Evolutionary conservation across 2,113 vertebrate genomes (phyloP).

Genomic region (Sorex fumeus): DNA sequence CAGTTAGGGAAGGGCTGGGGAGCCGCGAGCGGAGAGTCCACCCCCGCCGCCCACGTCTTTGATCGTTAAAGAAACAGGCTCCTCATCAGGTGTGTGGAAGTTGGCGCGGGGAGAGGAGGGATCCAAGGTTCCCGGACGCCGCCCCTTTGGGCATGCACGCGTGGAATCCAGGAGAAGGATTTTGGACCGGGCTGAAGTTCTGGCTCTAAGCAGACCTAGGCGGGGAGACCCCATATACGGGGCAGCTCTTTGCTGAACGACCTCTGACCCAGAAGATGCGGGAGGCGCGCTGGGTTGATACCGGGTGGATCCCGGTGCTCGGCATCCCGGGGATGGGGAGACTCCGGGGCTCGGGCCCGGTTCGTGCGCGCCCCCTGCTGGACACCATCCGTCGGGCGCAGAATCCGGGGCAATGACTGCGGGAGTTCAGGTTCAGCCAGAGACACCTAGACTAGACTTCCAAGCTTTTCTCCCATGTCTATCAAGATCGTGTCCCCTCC

Average conservation of each 20-base stretch:
- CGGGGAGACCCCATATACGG: not conserved
- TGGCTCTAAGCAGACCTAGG: not conserved
- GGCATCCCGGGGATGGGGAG: not conserved
- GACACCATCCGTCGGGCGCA: not conserved
- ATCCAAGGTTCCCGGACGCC: not conserved
- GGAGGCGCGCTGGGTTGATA: not conserved
- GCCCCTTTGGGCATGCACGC: not conserved
- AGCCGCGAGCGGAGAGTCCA: not conserved
- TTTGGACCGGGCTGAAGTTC: not conserved
- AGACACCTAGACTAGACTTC: not conserved
- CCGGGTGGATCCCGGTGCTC: not conserved
- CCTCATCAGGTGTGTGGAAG: constrained; percentile 28
- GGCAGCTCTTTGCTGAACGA: not conserved
- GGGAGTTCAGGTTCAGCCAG: rapidly evolving
- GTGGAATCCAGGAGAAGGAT: not conserved
- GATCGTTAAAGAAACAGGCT: constrained; percentile 76
- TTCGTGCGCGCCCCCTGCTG: constrained; percentile 75
- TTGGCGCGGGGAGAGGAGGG: not conserved
- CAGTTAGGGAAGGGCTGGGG: constrained; percentile 8
- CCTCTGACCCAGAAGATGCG: not conserved
- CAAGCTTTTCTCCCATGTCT: not conserved
- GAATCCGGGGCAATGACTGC: not conserved
- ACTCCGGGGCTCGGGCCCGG: not conserved
- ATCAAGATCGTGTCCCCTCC: not conserved
- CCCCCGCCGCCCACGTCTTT: constrained; percentile 38